Evolutionary conservation across 1,140 invertebrate species (phyloP), one percentile per base, ranked within the genome.

Genomic region (Drosophila asahinai): DNA sequence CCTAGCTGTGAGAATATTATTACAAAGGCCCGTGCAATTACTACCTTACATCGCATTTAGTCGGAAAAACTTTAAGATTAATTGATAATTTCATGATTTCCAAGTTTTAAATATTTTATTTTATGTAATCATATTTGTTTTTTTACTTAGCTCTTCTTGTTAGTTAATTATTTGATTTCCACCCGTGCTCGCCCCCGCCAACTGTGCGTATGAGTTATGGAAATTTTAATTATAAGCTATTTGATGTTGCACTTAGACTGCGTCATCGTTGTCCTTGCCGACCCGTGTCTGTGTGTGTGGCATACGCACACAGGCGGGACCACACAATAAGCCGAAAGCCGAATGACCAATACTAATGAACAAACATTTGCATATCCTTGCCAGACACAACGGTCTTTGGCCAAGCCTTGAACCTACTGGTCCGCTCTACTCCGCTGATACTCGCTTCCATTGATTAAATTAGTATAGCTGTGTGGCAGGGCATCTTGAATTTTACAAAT

Each of bases 151-250:
- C 5, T 12, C 0, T 36, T 17, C 9, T 55, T 55, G 1, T 22
- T 55, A 8, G 14, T 38, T 40, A 55, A 55, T 71, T 55, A 68
- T 71, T 58, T 22, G 43, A 60, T 73, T 73, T 73, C 54, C 15
- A 27, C 62, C 63, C 62, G 1, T 36, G 66, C 11, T 49, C 2
- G 25, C 12, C 25, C 3, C 43, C 43, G 70, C 42, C 45, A 72
- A 76, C 72, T 4, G 73, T 65, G 73, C 73, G 75, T 61, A 71
- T 79, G 66, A 79, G 75, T 78, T 79, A 79, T 71, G 66, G 52
- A 54, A 52, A 64, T 79, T 78, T 78, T 78, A 79, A 79, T 78
- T 79, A 78, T 72, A 79, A 79, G 75, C 66, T 79, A 79, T 79
- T 79, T 78, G 77, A 79, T 79, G 76, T 79, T 79, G 66, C 66